Evolutionary conservation across 2,888 invertebrate genomes (phyloP).

Genomic region (Drosophila conformis): DNA sequence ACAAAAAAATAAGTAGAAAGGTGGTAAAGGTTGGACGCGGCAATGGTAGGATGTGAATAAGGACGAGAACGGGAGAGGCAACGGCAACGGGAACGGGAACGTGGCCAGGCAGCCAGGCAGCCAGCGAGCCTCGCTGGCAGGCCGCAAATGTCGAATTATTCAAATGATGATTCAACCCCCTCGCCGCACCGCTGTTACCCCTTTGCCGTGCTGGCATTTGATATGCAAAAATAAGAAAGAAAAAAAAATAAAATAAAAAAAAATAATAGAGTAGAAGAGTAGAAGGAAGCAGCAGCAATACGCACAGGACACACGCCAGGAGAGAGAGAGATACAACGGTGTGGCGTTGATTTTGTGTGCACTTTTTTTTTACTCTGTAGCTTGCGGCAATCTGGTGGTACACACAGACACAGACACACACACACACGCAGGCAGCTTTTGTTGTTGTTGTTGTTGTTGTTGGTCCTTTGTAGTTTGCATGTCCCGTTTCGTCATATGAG

Average conservation of each 20-base stretch:
- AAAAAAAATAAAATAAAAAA: constrained; percentile 5
- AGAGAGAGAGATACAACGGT: constrained; percentile 59
- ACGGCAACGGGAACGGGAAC: neutral
- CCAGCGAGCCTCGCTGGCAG: constrained; percentile 49
- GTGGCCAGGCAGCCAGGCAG: constrained; percentile 20
- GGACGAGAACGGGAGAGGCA: constrained; percentile 7
- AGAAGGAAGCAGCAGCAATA: constrained; percentile 36
- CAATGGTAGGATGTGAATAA: constrained; percentile 31
- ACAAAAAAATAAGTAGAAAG: constrained; percentile 25
- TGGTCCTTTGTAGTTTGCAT: constrained; percentile 77
- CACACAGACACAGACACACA: constrained; percentile 47
- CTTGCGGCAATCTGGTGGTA: constrained; percentile 75
- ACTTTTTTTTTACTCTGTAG: constrained; percentile 63
- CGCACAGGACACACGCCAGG: constrained; percentile 65
- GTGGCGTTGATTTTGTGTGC: constrained; percentile 72
- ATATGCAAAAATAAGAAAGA: constrained; percentile 60
- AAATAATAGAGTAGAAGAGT: constrained; percentile 6
- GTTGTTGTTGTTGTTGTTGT: constrained; percentile 43
- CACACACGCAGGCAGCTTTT: constrained; percentile 15
- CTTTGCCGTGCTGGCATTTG: constrained; percentile 55
- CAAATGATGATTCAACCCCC: constrained; percentile 80
- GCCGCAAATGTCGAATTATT: constrained; percentile 79
- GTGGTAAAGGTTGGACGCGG: constrained; percentile 31
- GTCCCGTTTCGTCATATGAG: constrained; percentile 81
- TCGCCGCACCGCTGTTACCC: constrained; percentile 47